Base-by-base conservation (phyloP, 2,888 invertebrate species). In the Melieria omissa region DNA sequence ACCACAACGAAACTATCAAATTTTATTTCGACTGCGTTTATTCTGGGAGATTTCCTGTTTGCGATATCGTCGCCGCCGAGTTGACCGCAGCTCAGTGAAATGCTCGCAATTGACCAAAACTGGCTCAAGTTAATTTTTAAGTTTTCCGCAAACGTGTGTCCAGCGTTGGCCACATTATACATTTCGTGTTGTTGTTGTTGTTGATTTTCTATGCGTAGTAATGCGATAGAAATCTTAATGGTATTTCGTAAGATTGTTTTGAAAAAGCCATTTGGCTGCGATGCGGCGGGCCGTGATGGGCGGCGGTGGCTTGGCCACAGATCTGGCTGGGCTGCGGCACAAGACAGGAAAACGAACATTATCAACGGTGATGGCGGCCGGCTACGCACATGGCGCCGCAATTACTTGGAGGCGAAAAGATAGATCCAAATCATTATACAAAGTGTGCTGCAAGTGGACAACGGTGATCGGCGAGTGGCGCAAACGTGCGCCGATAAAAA, bases 1-100 rank as follows among this genome's bases (percentile, higher is more conserved):
- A 54, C 68, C 41, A 69, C 70, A 74, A 78, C 76, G 81, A 77
- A 76, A 75, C 80, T 75, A 82, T 82, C 77, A 83, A 82, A 81
- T 82, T 82, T 83, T 83, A 82, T 83, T 75, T 64, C 45, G 69
- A 72, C 70, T 70, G 65, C 65, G 67, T 45, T 71, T 71, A 62
- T 62, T 71, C 60, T 52, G 63, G 46, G 29, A 66, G 61, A 73
- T 69, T 73, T 74, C 74, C 74, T 65, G 73, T 69, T 68, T 42
- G 49, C 64, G 67, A 67, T 67, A 67, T 29, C 29, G 16, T 16
- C 16, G 29, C 29, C 29, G 29, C 29, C 29, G 3, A 29, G 29
- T 29, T 29, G 29, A 29, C 29, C 29, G 29, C 29, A 29, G 29
- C 29, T 29, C 29, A 29, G 29, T 29, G 29, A 29, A 29, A 29